These are phyloP conservation scores for Saxidomus purpurata DNA, from an alignment of 1,140 invertebrate genomes.

Conservation along the genomic window DNA sequence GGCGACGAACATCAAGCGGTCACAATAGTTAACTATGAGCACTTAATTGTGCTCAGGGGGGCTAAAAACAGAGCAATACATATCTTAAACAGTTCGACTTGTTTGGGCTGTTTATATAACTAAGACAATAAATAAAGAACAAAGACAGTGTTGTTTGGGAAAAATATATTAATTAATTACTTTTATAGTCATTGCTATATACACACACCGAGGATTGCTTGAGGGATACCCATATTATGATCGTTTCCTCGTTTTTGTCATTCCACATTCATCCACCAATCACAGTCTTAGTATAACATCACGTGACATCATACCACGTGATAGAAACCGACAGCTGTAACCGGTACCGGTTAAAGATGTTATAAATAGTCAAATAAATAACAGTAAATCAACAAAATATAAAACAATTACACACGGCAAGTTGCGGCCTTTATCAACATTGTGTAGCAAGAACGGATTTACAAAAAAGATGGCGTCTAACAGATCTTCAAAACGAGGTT, in stretches of 20 bases:
- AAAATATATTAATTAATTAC: conserved; percentile 74
- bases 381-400: conserved; percentile 65
- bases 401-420: conserved; percentile 72
- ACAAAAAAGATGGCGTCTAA: conserved; percentile 57
- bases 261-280: conserved; percentile 50
- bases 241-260: conserved; percentile 37
- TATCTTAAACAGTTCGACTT: too few relatives aligned
- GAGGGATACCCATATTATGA: conserved; percentile 74
- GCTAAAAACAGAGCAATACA: too few relatives aligned
- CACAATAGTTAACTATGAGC: too few relatives aligned
- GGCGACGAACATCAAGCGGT: too few relatives aligned
- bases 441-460: conserved; percentile 67
- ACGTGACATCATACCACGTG: conserved; percentile 68
- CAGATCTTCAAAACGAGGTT: conserved; percentile 31
- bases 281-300: conserved; percentile 50
- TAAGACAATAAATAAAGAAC: conserved; percentile 11
- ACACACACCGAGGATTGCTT: conserved; percentile 71
- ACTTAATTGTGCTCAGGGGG: too few relatives aligned
- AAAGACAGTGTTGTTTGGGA: conserved; percentile 67
- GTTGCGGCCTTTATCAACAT: conserved; percentile 49
- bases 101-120: too few relatives aligned
- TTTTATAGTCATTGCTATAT: conserved; percentile 67
- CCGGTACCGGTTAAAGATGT: conserved; percentile 75
- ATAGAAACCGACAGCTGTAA: conserved; percentile 58
- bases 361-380: conserved; percentile 55